phyloP scores from a whole-genome alignment of 64 coral and sea anemone species.

The Porites australiensis region DNA sequence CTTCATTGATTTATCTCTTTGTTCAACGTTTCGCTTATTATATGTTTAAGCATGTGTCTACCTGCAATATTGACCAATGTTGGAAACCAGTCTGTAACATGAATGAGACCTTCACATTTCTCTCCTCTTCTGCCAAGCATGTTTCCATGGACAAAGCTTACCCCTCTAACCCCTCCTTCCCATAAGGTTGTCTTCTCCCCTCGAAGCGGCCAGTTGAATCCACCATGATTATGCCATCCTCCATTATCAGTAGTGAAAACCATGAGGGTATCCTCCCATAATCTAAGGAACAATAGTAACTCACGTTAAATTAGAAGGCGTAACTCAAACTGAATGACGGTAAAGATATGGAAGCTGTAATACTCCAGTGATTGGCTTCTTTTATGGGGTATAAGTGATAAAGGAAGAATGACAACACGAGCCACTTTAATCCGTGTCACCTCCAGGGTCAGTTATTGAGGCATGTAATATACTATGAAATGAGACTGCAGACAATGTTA shows the following conservation, averaged over 20 bases:
- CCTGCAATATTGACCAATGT: conserved; percentile 53
- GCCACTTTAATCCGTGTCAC: too few species aligned
- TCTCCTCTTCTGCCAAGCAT: conserved; percentile 51
- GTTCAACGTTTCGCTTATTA: too few species aligned
- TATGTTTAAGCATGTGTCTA: background rate
- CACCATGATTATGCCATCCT: conserved; percentile 7
- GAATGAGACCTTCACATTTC: conserved; percentile 12
- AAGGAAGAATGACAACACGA: too few species aligned
- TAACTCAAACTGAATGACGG: too few species aligned
- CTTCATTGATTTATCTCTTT: too few species aligned
- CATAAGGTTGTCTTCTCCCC: conserved; percentile 35
- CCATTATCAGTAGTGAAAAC: conserved; percentile 45
- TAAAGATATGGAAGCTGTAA: too few species aligned
- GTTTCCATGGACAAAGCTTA: conserved; percentile 60
- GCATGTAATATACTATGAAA: too few species aligned
- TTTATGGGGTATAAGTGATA: too few species aligned
- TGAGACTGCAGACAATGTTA: too few species aligned
- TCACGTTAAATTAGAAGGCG: too few species aligned
- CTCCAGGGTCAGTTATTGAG: too few species aligned
- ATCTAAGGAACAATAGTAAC: background rate
- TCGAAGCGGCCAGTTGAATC: conserved; percentile 58
- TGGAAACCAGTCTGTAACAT: conserved; percentile 69
- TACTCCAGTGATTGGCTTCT: too few species aligned
- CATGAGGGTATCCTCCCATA: conserved; percentile 48
- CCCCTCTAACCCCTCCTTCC: conserved; percentile 57